These are phyloP conservation scores for Riptortus pedestris DNA, from an alignment of 1,140 invertebrate genomes.

Conservation along the genomic window DNA sequence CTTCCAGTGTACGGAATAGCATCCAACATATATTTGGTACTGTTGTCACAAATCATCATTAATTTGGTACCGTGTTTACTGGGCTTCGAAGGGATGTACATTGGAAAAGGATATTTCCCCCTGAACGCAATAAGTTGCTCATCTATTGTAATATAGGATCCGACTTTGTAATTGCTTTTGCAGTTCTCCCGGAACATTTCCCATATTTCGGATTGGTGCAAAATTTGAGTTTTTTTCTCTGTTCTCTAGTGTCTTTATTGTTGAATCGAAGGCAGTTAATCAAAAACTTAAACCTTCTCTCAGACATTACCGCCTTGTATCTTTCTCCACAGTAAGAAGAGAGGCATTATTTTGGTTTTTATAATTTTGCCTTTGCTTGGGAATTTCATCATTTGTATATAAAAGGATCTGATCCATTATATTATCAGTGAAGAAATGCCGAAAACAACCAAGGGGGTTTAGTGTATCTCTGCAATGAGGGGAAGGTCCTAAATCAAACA, in stretches of 20 bases:
- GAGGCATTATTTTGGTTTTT: background rate
- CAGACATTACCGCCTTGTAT: slow-evolving; percentile 28
- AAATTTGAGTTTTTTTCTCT: background rate
- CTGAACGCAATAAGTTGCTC: slow-evolving; percentile 36
- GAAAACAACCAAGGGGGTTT: background rate
- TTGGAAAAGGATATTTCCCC: slow-evolving; percentile 35
- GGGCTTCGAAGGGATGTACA: slow-evolving; percentile 36
- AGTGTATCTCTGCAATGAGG: background rate
- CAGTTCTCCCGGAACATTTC: slow-evolving; percentile 30
- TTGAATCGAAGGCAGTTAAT: slow-evolving; percentile 35
- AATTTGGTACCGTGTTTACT: slow-evolving; percentile 39
- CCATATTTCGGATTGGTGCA: background rate
- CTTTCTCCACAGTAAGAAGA: background rate
- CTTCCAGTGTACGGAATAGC: slow-evolving; percentile 36
- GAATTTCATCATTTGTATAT: background rate
- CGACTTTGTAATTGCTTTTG: slow-evolving; percentile 30
- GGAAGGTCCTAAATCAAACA: background rate
- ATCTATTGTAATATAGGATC: slow-evolving; percentile 35
- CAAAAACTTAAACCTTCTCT: slow-evolving; percentile 32
- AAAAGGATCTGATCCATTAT: background rate
- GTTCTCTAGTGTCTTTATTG: slow-evolving; percentile 32
- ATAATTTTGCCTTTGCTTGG: background rate
- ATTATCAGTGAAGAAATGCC: background rate
- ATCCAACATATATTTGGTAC: slow-evolving; percentile 35
- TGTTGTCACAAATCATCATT: slow-evolving; percentile 34